Conservation (phyloP, 1,140 invertebrate genomes). For the Bradynema listronoti region DNA sequence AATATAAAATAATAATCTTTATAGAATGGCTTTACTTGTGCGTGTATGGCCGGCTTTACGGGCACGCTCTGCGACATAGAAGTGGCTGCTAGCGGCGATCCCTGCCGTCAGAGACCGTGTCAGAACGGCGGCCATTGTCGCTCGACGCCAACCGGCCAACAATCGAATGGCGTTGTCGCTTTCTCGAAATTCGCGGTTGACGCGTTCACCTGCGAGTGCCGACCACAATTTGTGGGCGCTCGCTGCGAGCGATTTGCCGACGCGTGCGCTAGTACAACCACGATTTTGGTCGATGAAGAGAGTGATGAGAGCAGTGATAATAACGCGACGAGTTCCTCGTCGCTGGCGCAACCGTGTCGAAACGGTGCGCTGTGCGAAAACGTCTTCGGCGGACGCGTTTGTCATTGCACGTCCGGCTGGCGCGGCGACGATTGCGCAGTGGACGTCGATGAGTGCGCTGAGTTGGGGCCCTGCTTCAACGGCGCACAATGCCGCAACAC, state of each 20-base stretch:
- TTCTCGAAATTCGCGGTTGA: too few relatives aligned
- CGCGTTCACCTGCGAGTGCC: constrained; percentile 31
- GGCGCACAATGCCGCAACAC: constrained; percentile 38
- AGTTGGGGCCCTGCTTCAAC: constrained; percentile 44
- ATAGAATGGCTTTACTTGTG: too few relatives aligned
- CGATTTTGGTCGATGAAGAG: too few relatives aligned
- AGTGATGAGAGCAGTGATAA: too few relatives aligned
- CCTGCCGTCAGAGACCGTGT: constrained; percentile 24
- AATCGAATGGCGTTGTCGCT: too few relatives aligned
- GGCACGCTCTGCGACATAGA: too few relatives aligned
- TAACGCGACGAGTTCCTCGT: too few relatives aligned
- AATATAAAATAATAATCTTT: too few relatives aligned
- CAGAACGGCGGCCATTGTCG: constrained; percentile 37
- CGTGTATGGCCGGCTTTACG: too few relatives aligned
- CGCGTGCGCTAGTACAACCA: constrained; percentile 9
- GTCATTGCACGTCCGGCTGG: constrained; percentile 41
- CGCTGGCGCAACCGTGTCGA: constrained; percentile 12
- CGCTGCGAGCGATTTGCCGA: constrained; percentile 27
- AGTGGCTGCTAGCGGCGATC: too few relatives aligned
- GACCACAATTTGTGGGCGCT: constrained; percentile 15
- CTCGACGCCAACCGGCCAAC: neutral
- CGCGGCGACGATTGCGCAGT: constrained; percentile 32
- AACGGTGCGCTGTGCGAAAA: constrained; percentile 28
- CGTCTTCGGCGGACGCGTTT: constrained; percentile 30
- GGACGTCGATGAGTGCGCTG: constrained; percentile 37